phyloP scores from a whole-genome alignment of 2,888 invertebrate genomes.

The Deroplatys truncata region DNA sequence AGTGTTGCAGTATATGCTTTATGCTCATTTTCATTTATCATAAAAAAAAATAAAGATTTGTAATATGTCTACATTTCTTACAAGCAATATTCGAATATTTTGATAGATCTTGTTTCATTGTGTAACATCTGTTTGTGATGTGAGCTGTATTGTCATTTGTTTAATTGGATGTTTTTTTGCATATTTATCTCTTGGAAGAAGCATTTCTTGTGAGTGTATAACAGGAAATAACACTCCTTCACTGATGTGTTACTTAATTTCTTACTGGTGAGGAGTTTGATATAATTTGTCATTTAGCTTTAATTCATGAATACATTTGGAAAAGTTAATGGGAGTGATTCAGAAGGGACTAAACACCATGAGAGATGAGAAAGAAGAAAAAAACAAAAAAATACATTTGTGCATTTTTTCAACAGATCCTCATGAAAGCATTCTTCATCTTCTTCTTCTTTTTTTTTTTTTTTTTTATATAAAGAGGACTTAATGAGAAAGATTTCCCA shows the following conservation, averaged over 20 bases:
- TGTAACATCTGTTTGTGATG: background rate
- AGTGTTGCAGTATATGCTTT: background rate
- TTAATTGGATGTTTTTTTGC: background rate
- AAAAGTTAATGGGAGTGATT: no score
- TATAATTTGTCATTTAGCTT: conserved; percentile 1
- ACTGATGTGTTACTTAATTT: background rate
- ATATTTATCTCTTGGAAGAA: no score
- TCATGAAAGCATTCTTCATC: background rate
- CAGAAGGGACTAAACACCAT: background rate
- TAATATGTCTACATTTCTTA: background rate
- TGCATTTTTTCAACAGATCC: background rate
- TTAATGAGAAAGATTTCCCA: background rate
- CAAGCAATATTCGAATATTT: background rate
- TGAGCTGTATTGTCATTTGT: background rate
- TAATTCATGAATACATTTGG: background rate
- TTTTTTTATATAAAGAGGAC: no score
- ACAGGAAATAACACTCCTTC: background rate
- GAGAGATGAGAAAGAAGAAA: background rate
- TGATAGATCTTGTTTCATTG: background rate
- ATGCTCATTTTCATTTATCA: background rate
- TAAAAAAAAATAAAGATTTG: background rate
- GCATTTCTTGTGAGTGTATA: background rate
- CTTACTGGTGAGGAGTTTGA: background rate
- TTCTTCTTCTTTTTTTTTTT: no score
- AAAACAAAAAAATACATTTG: background rate